A percentile compares a stretch with the other conserved stretches of the same genome.
Evolutionary conservation across 2,797 vertebrate genomes (phyloP).

Genomic region (Mormyrus hasselquistii): DNA sequence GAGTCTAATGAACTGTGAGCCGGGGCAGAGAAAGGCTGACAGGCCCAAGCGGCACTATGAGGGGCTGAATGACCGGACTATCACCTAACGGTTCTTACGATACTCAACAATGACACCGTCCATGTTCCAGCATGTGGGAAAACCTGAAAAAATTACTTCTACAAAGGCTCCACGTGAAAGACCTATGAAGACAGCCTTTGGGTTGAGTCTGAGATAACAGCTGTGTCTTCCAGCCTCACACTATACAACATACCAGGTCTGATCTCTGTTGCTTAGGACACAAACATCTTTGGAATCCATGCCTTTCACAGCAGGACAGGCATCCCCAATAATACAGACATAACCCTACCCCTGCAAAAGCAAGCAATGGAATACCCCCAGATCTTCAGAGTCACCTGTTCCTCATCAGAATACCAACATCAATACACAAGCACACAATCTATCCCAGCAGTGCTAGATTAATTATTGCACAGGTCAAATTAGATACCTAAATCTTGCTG

Average conservation of each 20-base stretch:
- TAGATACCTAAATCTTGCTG: neutral
- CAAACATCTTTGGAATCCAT: neutral
- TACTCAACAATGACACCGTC: neutral
- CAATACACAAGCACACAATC: neutral
- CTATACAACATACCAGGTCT: neutral
- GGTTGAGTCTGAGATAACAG: neutral
- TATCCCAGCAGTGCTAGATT: neutral
- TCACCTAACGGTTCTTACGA: neutral
- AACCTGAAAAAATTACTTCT: neutral
- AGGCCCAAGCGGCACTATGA: neutral
- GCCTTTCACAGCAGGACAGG: neutral
- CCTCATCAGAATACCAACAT: neutral
- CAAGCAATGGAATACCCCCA: neutral
- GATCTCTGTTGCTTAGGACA: neutral
- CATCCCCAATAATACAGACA: neutral
- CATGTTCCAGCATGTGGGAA: neutral
- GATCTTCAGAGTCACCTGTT: neutral
- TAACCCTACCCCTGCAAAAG: neutral
- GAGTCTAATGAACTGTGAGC: conserved; percentile 63
- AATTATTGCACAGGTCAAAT: neutral
- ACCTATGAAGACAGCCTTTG: neutral
- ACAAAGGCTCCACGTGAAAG: neutral
- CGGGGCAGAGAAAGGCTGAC: neutral
- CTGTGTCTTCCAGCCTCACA: neutral
- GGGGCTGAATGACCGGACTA: neutral